A percentile compares a stretch with the other conserved stretches of the same genome.
Evolutionary conservation across 1,140 invertebrate genomes (phyloP).

Genomic region (Anoplolepis gracilipes): DNA sequence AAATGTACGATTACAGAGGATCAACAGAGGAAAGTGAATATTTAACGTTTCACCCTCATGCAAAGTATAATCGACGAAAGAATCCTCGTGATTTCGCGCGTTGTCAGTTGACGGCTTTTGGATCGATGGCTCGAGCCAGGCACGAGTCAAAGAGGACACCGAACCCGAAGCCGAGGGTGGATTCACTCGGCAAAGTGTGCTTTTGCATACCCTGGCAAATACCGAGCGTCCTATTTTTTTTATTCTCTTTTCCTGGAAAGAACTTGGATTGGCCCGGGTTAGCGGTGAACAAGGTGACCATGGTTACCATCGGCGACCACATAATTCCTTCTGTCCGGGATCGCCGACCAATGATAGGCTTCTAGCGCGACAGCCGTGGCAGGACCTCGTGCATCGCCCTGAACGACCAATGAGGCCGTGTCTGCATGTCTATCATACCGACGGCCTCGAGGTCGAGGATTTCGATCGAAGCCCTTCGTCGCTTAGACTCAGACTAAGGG

Average conservation of each 20-base stretch:
- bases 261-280: neutral
- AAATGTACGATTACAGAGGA: neutral
- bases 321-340: neutral
- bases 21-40: neutral
- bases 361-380: neutral
- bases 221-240: neutral
- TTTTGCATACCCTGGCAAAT: neutral
- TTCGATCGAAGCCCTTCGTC: constrained; percentile 54
- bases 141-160: neutral
- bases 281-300: neutral
- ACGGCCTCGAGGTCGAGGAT: constrained; percentile 26
- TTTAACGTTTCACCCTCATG: neutral
- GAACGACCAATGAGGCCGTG: constrained; percentile 39
- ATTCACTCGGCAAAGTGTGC: neutral
- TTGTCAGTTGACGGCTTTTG: neutral
- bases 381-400: neutral
- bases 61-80: neutral
- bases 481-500: constrained; percentile 14
- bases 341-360: constrained; percentile 33
- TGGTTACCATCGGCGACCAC: constrained; percentile 44
- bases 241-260: neutral
- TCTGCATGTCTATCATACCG: neutral
- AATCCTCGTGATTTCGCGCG: neutral
- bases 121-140: neutral
- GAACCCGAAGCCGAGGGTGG: neutral